Evolutionary conservation across 2,888 invertebrate species (phyloP), one percentile per base, ranked within the genome.

Genomic region (Corbicula japonica): DNA sequence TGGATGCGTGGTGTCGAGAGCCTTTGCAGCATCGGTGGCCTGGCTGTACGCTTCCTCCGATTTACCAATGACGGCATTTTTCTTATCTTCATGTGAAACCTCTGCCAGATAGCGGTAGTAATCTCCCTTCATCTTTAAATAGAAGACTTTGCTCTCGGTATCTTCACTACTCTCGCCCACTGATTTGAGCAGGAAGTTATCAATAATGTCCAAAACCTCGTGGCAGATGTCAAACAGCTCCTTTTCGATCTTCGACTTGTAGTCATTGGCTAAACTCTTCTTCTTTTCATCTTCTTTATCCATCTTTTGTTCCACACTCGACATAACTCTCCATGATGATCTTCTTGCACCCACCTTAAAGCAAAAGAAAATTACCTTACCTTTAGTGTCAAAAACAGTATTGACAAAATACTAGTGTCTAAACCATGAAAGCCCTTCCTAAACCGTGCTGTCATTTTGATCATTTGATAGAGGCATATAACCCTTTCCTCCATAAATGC

Each of bases 91-190:
- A 0, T 28, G 28, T 1, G 38, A 30, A 10, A 99, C 99, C 96
- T 99, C 99, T 94, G 99, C 99, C 94, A 99, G 96, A 96, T 99
- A 99, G 96, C 99, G 97, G 96, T 98, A 99, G 96, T 99, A 99
- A 95, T 99, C 99, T 94, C 99, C 99, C 95, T 99, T 99, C 99
- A 99, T 99, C 96, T 99, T 99, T 95, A 99, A 96, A 96, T 99
- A 99, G 95, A 99, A 99, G 94, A 99, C 99, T 62, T 62, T 65
- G 62, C 86, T 86, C 32, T 87, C 87, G 1, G 48, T 41, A n/a
- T 72, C 70, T 38, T 61, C 46, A 8, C 32, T 23, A 50, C 52
- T 98, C 96, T 98, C 98, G 94, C 98, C 97, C 95, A 99, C 98
- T 99, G 96, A 94, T 48, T 71, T 58, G 32, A 99, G 98, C 95